Conservation (phyloP, 2,797 vertebrate genomes). For the Notoglanidium macrostoma region DNA sequence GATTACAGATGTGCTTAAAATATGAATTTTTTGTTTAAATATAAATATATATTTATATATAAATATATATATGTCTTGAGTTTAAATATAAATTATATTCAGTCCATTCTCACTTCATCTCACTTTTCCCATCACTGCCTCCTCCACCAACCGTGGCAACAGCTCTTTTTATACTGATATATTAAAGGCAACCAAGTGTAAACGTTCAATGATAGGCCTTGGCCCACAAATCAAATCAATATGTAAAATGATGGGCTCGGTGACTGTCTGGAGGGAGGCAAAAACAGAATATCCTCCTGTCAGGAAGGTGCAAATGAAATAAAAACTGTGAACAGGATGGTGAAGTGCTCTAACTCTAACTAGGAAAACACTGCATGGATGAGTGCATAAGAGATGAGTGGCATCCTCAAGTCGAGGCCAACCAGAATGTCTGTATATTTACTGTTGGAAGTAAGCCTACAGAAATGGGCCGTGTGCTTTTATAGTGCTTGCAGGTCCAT, state of each 20-base stretch:
- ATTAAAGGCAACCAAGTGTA: slow-evolving; percentile 70
- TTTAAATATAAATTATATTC: slow-evolving; percentile 65
- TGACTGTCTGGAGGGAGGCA: slow-evolving; percentile 33
- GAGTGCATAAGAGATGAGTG: slow-evolving; percentile 18
- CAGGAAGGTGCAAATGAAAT: slow-evolving; percentile 49
- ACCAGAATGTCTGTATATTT: background rate
- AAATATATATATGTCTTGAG: slow-evolving; percentile 40
- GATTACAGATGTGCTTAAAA: slow-evolving; percentile 66
- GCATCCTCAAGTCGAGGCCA: background rate
- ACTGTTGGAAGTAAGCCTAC: slow-evolving; percentile 15
- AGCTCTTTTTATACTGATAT: slow-evolving; percentile 61
- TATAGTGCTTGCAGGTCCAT: background rate
- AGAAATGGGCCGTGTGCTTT: background rate
- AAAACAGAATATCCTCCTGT: slow-evolving; percentile 43
- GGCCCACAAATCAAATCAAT: slow-evolving; percentile 64
- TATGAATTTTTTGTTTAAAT: slow-evolving; percentile 27
- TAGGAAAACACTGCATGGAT: slow-evolving; percentile 18
- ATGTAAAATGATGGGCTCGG: slow-evolving; percentile 62
- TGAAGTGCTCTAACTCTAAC: background rate
- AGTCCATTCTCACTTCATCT: slow-evolving; percentile 17
- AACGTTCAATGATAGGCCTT: slow-evolving; percentile 65
- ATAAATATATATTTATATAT: slow-evolving; percentile 11
- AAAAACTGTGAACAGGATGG: slow-evolving; percentile 31
- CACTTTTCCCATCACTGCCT: slow-evolving; percentile 47
- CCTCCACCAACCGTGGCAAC: slow-evolving; percentile 57